Percentiles rank a stretch among this genome's conserved stretches.
These are phyloP conservation scores for Lasioglossum albipes DNA, from an alignment of 1,140 invertebrate species.

Conservation along the genomic window DNA sequence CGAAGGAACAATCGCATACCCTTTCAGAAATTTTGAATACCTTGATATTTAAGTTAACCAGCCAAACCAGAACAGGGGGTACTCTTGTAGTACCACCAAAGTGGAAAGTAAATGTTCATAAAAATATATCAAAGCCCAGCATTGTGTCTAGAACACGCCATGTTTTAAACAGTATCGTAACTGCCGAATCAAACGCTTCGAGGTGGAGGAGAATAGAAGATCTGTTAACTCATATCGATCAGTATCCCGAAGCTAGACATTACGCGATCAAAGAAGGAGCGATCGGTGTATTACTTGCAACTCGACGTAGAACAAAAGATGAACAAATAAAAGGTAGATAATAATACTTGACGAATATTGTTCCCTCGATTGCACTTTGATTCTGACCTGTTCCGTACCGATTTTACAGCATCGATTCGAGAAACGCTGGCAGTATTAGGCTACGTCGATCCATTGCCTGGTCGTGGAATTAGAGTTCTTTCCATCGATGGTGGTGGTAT, in stretches of 20 bases:
- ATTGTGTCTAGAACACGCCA: conserved; percentile 85
- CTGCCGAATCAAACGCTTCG: conserved; percentile 82
- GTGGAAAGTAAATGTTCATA: conserved; percentile 75
- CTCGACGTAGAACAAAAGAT: conserved; percentile 75
- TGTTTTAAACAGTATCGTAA: conserved; percentile 83
- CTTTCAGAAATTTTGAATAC: conserved; percentile 71
- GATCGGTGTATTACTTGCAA: conserved; percentile 82
- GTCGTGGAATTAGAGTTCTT: conserved; percentile 89
- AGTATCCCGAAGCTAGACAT: conserved; percentile 86
- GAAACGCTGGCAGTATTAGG: conserved; percentile 89
- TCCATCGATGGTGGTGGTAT: conserved; percentile 95
- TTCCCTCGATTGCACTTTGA: not conserved
- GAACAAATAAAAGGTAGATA: conserved; percentile 72
- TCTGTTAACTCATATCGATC: conserved; percentile 85
- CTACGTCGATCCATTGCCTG: conserved; percentile 85
- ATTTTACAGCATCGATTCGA: conserved; percentile 73
- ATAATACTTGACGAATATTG: not conserved
- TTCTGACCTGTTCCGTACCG: not conserved
- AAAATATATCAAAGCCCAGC: conserved; percentile 79
- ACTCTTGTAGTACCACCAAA: conserved; percentile 67
- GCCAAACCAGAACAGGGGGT: conserved; percentile 63
- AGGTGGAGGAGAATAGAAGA: conserved; percentile 84
- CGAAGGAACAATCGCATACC: conserved; percentile 61
- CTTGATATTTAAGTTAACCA: conserved; percentile 70
- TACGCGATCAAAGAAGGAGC: conserved; percentile 86